A percentile compares a stretch with the other conserved stretches of the same genome.
These are phyloP conservation scores for Drepana falcataria DNA, from an alignment of 2,888 invertebrate genomes.

Conservation along the genomic window DNA sequence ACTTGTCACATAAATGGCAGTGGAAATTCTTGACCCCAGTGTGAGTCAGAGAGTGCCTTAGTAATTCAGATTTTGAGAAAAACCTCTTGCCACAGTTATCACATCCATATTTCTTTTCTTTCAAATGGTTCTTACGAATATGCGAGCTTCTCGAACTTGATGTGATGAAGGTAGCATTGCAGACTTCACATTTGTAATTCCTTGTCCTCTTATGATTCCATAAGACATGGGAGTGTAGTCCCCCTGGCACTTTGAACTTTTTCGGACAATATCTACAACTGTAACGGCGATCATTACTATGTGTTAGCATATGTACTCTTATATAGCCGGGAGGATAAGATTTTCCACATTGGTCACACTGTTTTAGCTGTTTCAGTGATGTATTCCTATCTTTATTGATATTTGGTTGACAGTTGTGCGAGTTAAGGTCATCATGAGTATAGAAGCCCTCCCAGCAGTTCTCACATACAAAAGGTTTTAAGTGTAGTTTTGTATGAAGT, in stretches of 20 bases:
- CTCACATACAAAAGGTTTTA: conserved; percentile 64
- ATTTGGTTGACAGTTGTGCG: conserved; percentile 56
- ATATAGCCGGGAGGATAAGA: conserved; percentile 72
- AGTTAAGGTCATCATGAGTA: conserved; percentile 35
- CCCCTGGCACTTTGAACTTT: conserved; percentile 69
- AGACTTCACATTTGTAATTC: conserved; percentile 69
- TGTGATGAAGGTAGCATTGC: conserved; percentile 68
- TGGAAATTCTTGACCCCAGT: conserved; percentile 72
- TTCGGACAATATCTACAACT: conserved; percentile 71
- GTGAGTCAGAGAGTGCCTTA: conserved; percentile 65
- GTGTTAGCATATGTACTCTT: conserved; percentile 67
- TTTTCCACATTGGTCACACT: conserved; percentile 73
- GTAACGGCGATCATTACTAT: conserved; percentile 56
- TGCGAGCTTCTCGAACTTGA: conserved; percentile 68
- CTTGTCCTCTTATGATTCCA: conserved; percentile 72
- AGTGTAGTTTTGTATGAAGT: conserved; percentile 60
- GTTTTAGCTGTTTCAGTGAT: conserved; percentile 44
- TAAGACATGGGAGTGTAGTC: conserved; percentile 62
- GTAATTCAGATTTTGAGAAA: conserved; percentile 67
- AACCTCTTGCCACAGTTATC: conserved; percentile 67
- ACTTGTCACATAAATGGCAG: conserved; percentile 69
- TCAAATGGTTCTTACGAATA: conserved; percentile 66
- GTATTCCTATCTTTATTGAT: conserved; percentile 41
- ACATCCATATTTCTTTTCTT: conserved; percentile 70
- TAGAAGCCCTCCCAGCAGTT: conserved; percentile 70